These are phyloP conservation scores for Mus spicilegus DNA, from an alignment of 2,113 vertebrate species.

Conservation along the genomic window DNA sequence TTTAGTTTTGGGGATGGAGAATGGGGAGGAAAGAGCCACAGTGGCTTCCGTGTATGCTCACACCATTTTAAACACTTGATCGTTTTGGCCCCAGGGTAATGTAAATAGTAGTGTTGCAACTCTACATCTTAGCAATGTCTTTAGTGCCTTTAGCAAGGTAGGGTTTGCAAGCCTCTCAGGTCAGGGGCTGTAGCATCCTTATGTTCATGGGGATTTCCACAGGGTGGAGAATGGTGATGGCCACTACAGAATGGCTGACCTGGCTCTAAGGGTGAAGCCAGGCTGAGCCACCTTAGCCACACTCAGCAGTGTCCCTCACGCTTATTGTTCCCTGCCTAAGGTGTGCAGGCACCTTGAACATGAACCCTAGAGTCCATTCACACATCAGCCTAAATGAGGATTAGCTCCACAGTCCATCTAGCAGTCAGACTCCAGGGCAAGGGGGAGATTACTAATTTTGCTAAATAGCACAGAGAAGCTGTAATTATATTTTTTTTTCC, in stretches of 20 bases:
- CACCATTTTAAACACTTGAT: neutral
- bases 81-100: too few relatives aligned
- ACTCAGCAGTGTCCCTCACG: neutral
- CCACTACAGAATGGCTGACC: too few relatives aligned
- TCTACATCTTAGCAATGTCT: neutral
- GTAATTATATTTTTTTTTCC: too few relatives aligned
- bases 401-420: slow-evolving; percentile 33
- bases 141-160: too few relatives aligned
- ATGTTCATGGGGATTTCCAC: too few relatives aligned
- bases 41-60: too few relatives aligned
- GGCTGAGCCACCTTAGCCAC: accelerated
- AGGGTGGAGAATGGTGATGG: too few relatives aligned
- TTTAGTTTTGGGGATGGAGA: neutral
- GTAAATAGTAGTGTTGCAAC: neutral
- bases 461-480: slow-evolving; percentile 79
- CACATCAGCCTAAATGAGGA: neutral
- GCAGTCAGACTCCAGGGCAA: slow-evolving; percentile 62
- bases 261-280: neutral
- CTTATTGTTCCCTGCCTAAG: neutral
- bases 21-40: neutral
- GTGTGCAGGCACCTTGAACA: neutral
- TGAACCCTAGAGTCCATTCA: neutral
- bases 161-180: neutral
- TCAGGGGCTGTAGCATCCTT: neutral
- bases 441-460: slow-evolving; percentile 84